Percentiles rank a stretch among this genome's conserved stretches.
Conservation (phyloP, 2,888 invertebrate species). For the Hirtodrosophila duncani region DNA sequence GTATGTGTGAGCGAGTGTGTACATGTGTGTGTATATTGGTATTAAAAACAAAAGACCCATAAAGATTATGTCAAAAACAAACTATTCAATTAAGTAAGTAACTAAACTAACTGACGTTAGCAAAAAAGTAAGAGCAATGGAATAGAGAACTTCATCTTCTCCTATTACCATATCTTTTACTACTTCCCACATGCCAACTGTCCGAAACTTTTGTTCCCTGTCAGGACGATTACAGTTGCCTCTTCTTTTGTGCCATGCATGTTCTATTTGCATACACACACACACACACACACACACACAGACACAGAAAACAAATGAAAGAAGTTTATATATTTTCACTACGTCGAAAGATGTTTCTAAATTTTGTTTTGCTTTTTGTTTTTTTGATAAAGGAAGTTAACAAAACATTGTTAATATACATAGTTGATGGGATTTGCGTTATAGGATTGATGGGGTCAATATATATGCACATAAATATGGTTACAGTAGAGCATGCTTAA, state of each 20-base stretch:
- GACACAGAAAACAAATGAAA: too few species aligned
- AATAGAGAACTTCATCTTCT: constrained; percentile 14
- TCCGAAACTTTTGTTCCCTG: constrained; percentile 59
- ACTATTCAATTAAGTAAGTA: constrained; percentile 73
- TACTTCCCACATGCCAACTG: constrained; percentile 38
- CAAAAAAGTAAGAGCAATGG: constrained; percentile 26
- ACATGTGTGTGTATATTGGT: constrained; percentile 31
- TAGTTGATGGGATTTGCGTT: too few species aligned
- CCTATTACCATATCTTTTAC: constrained; percentile 17
- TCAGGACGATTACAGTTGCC: constrained; percentile 45
- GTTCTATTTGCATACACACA: constrained; percentile 1
- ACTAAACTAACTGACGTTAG: constrained; percentile 70
- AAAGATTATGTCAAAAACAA: constrained; percentile 73
- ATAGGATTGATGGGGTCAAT: too few species aligned
- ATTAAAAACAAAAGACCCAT: constrained; percentile 71
- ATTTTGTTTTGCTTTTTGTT: too few species aligned
- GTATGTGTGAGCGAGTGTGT: constrained; percentile 13
- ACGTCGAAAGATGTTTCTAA: too few species aligned
- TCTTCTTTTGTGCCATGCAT: constrained; percentile 25
- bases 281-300: not conserved
- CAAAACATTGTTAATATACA: too few species aligned
- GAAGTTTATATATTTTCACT: too few species aligned
- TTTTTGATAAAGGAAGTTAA: too few species aligned
- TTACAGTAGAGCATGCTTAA: too few species aligned
- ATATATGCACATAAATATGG: too few species aligned